Conservation (phyloP, 2,797 vertebrate genomes). For the Hipposideros larvatus region DNA sequence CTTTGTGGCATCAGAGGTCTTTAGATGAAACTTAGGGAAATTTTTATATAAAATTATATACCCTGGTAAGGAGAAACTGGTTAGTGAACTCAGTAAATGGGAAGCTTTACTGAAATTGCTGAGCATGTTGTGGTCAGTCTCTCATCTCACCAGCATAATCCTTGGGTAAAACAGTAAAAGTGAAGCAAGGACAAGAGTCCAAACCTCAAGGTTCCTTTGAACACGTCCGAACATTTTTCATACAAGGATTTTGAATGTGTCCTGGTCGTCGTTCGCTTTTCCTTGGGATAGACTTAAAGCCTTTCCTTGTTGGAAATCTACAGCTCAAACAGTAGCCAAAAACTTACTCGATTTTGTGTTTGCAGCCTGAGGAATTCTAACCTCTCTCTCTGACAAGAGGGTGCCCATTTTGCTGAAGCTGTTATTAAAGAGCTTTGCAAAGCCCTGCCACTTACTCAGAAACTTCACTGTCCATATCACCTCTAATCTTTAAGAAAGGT, state of each 20-base stretch:
- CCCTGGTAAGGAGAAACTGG: background rate
- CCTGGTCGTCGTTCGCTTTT: background rate
- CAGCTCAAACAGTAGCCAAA: background rate
- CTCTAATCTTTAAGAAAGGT: conserved; percentile 18
- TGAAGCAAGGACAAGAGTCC: background rate
- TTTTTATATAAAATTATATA: conserved; percentile 9
- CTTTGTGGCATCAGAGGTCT: background rate
- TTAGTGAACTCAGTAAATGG: background rate
- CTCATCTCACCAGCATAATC: background rate
- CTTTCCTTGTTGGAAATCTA: conserved; percentile 28
- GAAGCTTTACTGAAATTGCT: background rate
- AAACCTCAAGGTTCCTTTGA: background rate
- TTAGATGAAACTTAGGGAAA: background rate
- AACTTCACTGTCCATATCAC: background rate
- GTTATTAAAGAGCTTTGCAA: background rate
- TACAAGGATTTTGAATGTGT: background rate
- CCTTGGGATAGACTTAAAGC: background rate
- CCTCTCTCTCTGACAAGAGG: background rate
- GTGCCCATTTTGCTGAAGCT: background rate
- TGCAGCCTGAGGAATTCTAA: background rate
- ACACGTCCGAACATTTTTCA: background rate
- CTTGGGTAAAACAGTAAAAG: background rate
- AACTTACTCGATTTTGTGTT: background rate
- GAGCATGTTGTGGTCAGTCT: background rate
- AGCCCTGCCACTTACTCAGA: background rate